Base-by-base conservation (phyloP, 2,113 vertebrate species). In the Mastomys natalensis region DNA sequence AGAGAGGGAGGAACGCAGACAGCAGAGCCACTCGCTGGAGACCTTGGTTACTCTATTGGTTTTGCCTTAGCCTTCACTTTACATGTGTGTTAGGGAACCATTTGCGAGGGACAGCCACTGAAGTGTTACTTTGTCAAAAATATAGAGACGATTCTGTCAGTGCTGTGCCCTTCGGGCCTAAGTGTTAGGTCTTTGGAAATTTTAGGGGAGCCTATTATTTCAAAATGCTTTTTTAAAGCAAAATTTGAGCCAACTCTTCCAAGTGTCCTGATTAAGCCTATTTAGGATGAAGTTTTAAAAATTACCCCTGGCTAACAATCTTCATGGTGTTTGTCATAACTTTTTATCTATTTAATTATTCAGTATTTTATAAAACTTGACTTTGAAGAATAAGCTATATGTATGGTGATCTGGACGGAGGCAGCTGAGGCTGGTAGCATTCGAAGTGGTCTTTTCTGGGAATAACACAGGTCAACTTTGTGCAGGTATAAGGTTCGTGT, bases 331-430 rank as follows among this genome's bases (percentile, higher is more conserved):
- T 0, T 78, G 55, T 81, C 72, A 11, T 87, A 92, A 88, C 66
- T 91, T 78, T 73, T 93, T 77, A 91, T 97, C 93, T 97, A 93
- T 91, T 87, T 87, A 87, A 87, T 51, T 95, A 94, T 73, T 55
- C 91, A 95, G 87, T 91, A 76, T 87, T 95, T 97, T 96, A 4
- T 89, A 87, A 91, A 72, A 94, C 68, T 34, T 45, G 70, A 37
- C 77, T 78, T 80, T 11, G 87, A 5, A 96, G 55, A 89, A 85
- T 97, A 93, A 97, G 95, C 43, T 87, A 37, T 89, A 31, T 31
- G 70, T 53, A 48, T 88, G 19, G 0, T 60, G 84, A 90, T 73
- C 7, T 96, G n/a, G 96, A 70, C 0, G 66, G 72, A 87, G 16
- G 85, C 82, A 19, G 90, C 84, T 34, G n/a, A 76, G 66, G 64